A percentile compares a stretch with the other conserved stretches of the same genome.
Conservation (phyloP, 2,888 invertebrate species). For the Fragum whitleyi region DNA sequence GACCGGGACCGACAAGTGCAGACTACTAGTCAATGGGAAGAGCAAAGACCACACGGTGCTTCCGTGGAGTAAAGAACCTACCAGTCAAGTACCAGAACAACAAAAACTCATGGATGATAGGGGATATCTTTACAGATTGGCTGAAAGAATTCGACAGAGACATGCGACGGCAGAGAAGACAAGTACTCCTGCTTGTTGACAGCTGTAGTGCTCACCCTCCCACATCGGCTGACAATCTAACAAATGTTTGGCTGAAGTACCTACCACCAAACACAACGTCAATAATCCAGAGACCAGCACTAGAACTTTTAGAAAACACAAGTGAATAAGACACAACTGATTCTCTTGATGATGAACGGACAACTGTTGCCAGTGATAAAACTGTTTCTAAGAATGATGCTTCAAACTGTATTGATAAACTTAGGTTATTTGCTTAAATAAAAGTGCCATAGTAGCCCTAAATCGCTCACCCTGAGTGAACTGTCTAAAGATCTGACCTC, state of each 20-base stretch:
- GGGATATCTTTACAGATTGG: constrained; percentile 40
- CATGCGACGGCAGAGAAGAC: constrained; percentile 11
- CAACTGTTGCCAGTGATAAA: no score
- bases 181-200: constrained; percentile 44
- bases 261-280: background rate
- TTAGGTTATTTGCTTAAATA: no score
- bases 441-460: no score
- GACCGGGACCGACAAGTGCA: constrained; percentile 43
- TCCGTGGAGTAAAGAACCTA: constrained; percentile 41
- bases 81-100: constrained; percentile 40
- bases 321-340: no score
- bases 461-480: no score
- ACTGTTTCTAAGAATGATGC: no score
- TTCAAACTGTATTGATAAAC: no score
- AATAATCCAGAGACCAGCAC: background rate
- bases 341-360: no score
- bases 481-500: no score
- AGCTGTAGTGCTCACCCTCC: constrained; percentile 49
- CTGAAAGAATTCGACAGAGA: background rate
- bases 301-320: no score
- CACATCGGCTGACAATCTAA: background rate
- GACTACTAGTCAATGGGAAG: constrained; percentile 51
- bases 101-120: constrained; percentile 48
- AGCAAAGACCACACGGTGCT: constrained; percentile 41
- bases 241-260: background rate